Evolutionary conservation across 2,888 invertebrate genomes (phyloP).

Genomic region (Meiosimyza decipiens): DNA sequence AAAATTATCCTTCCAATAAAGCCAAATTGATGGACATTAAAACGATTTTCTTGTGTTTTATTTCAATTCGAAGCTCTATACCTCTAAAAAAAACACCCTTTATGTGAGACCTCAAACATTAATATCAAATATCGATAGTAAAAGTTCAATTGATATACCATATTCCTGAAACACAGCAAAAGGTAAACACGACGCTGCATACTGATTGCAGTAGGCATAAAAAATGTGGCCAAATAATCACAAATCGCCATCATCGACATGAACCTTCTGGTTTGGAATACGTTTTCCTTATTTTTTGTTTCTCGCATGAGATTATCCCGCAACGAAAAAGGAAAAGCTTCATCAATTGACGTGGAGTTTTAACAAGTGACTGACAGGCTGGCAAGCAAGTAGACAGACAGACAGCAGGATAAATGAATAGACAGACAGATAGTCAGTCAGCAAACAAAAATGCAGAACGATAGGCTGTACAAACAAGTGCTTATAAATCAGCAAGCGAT

Average conservation of each 20-base stretch:
- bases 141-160: too few relatives aligned
- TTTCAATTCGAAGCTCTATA: too few relatives aligned
- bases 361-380: conserved; percentile 29
- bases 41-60: too few relatives aligned
- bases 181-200: too few relatives aligned
- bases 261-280: conserved; percentile 10
- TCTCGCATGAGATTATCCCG: conserved; percentile 36
- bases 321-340: conserved; percentile 32
- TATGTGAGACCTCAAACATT: too few relatives aligned
- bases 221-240: too few relatives aligned
- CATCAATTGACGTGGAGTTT: conserved; percentile 22
- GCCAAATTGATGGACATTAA: too few relatives aligned
- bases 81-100: too few relatives aligned
- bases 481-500: conserved; percentile 31
- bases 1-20: too few relatives aligned
- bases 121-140: too few relatives aligned
- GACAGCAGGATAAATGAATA: conserved; percentile 13
- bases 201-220: too few relatives aligned
- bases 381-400: background rate
- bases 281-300: conserved; percentile 1
- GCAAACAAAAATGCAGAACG: background rate
- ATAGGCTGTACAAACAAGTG: background rate
- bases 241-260: background rate
- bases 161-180: too few relatives aligned
- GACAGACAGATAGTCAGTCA: background rate